Base-by-base conservation (phyloP, 1,140 invertebrate genomes). In the Meloidogyne floridensis region DNA sequence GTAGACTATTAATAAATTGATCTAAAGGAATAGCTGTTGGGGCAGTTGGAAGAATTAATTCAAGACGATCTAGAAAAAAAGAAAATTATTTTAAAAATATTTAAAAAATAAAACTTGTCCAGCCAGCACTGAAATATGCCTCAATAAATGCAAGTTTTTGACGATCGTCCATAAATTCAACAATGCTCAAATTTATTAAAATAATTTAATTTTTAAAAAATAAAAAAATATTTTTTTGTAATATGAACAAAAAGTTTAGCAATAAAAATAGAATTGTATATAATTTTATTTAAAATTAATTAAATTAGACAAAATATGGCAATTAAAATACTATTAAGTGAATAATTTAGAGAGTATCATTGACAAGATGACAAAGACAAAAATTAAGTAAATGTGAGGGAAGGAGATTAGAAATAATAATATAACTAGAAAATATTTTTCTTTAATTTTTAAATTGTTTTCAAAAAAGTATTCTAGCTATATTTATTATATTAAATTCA, bases 241-340 rank as follows among this genome's bases (percentile, higher is more conserved):
- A 11, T 3, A 54, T 54, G 10, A 54, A 9, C 53, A 32, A 32
- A 32, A 32, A 32, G 32, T 32, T 32, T 32, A 32, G 32, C 53
- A 13, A 5, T n/a, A 65, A 65, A n/a, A n/a, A 65, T 13, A 13
- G n/a, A 65, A n/a, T n/a, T n/a, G 15, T 59, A 59, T 15, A 59
- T 15, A 59, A 9, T 65, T 59, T 65, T 65, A 65, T n/a, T 65
- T 65, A 65, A 65, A 65, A 65, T 65, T 65, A 59, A 59, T 59
- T 59, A 59, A 15, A 59, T 15, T 59, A 65, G 10, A n/a, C 15
- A 65, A 65, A 47, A 65, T n/a, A 65, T 65, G 59, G n/a, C 15
- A 65, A n/a, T 65, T n/a, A 65, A 65, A 65, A 59, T 59, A 59
- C 32, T 47, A 47, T 65, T 65, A 65, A 65, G 59, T 65, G 59